Evolutionary conservation across 2,888 invertebrate species (phyloP).

Genomic region (Cotesia congregata): DNA sequence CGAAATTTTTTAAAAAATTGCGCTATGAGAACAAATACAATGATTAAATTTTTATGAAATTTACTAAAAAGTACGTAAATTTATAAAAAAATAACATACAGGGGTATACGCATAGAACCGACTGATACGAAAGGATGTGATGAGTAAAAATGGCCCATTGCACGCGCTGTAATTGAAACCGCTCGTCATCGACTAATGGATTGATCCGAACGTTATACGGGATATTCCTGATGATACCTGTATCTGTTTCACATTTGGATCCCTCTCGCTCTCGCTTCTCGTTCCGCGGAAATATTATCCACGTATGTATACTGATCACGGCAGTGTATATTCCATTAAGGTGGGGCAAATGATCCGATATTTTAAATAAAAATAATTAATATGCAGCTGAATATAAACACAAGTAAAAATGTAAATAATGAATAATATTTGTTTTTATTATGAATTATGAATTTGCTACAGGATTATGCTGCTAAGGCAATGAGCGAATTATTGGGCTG

Average conservation of each 20-base stretch:
- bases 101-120: background rate
- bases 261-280: background rate
- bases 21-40: no score
- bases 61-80: no score
- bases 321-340: background rate
- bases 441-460: slow-evolving; percentile 58
- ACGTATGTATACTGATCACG: background rate
- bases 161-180: slow-evolving; percentile 54
- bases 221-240: slow-evolving; percentile 51
- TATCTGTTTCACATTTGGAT: slow-evolving; percentile 56
- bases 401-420: background rate
- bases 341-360: background rate
- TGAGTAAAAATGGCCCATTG: slow-evolving; percentile 16
- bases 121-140: background rate
- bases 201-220: slow-evolving; percentile 58
- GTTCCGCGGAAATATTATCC: slow-evolving; percentile 4
- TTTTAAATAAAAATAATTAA: background rate
- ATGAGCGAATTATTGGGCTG: slow-evolving; percentile 94
- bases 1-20: no score
- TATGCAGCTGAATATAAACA: background rate
- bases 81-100: background rate
- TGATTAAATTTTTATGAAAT: no score
- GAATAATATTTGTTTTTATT: background rate
- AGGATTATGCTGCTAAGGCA: slow-evolving; percentile 93
- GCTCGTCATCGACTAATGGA: slow-evolving; percentile 57